phyloP scores from a whole-genome alignment of 1,140 invertebrate genomes.

The Magallana ariakensis region DNA sequence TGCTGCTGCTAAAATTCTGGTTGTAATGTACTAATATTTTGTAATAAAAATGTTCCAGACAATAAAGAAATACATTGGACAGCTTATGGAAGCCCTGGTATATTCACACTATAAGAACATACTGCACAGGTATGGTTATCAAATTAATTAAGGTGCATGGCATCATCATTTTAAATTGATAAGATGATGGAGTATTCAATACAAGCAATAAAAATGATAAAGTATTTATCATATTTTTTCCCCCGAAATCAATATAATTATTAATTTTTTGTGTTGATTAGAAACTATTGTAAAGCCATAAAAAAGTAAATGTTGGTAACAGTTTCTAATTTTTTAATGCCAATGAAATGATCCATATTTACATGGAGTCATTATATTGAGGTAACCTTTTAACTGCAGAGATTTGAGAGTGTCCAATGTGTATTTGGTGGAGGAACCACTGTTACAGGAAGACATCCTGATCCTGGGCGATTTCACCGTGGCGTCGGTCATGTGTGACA shows the following conservation, averaged over 20 bases:
- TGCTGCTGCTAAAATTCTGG: too few species aligned
- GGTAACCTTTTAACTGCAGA: slow-evolving; percentile 57
- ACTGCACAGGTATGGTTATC: slow-evolving; percentile 74
- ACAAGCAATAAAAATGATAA: too few species aligned
- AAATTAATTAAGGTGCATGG: not conserved
- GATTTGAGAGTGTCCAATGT: slow-evolving; percentile 75
- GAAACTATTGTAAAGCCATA: too few species aligned
- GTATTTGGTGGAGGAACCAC: slow-evolving; percentile 64
- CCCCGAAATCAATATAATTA: too few species aligned
- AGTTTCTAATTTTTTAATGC: too few species aligned
- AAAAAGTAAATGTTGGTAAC: too few species aligned
- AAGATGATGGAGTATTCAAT: not conserved
- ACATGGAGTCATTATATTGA: too few species aligned
- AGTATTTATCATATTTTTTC: too few species aligned
- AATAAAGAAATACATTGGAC: slow-evolving; percentile 75
- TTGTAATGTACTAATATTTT: not conserved
- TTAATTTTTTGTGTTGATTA: too few species aligned
- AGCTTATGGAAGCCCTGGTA: slow-evolving; percentile 74
- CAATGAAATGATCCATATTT: too few species aligned
- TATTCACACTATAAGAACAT: slow-evolving; percentile 76
- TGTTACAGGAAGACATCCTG: slow-evolving; percentile 70
- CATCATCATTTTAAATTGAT: not conserved
- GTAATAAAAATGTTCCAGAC: slow-evolving; percentile 58
- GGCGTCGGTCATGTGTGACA: slow-evolving; percentile 75
- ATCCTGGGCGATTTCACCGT: slow-evolving; percentile 77